phyloP scores from a whole-genome alignment of 2,113 vertebrate species.

The Indri indri region DNA sequence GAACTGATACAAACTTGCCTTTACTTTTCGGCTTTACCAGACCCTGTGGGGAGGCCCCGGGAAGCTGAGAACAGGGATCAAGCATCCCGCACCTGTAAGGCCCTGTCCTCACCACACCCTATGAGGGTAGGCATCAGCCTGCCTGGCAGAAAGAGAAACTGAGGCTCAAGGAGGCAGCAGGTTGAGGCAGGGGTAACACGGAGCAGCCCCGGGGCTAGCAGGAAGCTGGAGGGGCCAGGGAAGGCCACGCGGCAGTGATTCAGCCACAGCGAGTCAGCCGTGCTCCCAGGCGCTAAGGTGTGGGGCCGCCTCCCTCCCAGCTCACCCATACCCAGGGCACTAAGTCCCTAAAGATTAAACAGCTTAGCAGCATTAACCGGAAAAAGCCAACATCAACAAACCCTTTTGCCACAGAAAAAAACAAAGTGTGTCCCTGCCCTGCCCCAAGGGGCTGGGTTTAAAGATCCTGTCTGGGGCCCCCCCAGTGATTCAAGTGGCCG shows the following conservation, averaged over 20 bases:
- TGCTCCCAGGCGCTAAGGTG: rapidly evolving
- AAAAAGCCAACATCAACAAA: constrained; percentile 1
- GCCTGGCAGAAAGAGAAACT: neutral
- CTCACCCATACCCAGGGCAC: neutral
- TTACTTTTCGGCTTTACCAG: neutral
- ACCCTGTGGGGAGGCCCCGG: neutral
- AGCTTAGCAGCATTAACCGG: neutral
- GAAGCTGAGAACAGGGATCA: too few relatives aligned
- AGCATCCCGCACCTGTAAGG: rapidly evolving
- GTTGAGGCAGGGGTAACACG: rapidly evolving
- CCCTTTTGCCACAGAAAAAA: neutral
- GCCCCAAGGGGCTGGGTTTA: neutral
- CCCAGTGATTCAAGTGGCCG: too few relatives aligned
- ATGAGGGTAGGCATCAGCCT: too few relatives aligned
- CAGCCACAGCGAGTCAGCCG: too few relatives aligned
- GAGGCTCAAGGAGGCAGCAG: neutral
- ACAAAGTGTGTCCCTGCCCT: neutral
- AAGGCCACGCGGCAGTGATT: too few relatives aligned
- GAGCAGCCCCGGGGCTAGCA: rapidly evolving
- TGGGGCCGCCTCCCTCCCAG: neutral
- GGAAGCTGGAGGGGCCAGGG: neutral
- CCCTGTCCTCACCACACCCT: neutral
- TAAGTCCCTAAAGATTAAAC: constrained; percentile 20
- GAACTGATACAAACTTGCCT: neutral
- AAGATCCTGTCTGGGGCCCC: rapidly evolving